Evolutionary conservation across 2,888 invertebrate genomes (phyloP).

Genomic region (Troides aeacus): DNA sequence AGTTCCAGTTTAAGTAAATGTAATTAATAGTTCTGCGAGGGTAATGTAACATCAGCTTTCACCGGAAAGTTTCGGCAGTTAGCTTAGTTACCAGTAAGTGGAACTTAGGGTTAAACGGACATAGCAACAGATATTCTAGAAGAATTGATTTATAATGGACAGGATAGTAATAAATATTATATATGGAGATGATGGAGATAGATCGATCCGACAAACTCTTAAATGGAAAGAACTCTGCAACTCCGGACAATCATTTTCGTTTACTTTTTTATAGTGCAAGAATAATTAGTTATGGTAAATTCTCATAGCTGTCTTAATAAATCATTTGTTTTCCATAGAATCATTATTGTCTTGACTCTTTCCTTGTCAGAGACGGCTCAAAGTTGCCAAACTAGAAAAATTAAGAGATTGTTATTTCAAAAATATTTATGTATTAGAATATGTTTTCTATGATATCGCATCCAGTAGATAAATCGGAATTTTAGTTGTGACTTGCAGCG

Average conservation of each 20-base stretch:
- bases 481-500: constrained; percentile 4
- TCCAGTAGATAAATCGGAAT: neutral
- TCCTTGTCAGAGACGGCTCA: too few relatives aligned
- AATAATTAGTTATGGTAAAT: too few relatives aligned
- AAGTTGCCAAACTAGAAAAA: too few relatives aligned
- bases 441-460: neutral
- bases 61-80: constrained; percentile 1
- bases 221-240: too few relatives aligned
- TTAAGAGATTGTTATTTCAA: neutral
- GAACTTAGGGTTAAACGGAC: neutral
- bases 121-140: neutral
- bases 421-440: neutral
- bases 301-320: too few relatives aligned
- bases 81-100: neutral
- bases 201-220: too few relatives aligned
- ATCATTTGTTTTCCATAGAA: too few relatives aligned
- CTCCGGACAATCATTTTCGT: too few relatives aligned
- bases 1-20: neutral
- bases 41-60: neutral
- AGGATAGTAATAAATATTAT: too few relatives aligned
- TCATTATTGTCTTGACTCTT: too few relatives aligned
- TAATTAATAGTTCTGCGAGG: neutral
- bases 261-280: too few relatives aligned
- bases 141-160: neutral
- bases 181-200: too few relatives aligned